Conservation (phyloP, 2,113 vertebrate species). For the Okapia johnstoni region DNA sequence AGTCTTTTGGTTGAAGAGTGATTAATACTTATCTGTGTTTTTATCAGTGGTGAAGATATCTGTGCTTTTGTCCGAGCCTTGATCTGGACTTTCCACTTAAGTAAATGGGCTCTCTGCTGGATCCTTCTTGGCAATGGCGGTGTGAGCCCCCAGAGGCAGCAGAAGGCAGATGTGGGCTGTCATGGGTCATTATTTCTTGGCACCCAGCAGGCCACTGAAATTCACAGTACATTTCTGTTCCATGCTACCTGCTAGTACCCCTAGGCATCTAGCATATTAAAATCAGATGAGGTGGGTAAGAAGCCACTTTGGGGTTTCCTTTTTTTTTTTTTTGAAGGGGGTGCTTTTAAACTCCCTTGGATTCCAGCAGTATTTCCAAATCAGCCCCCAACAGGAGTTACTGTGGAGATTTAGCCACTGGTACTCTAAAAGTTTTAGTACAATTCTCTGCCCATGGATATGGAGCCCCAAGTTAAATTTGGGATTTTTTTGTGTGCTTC, state of each 20-base stretch:
- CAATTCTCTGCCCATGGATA: background rate
- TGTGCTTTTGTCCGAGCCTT: background rate
- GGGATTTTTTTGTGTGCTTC: background rate
- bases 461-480: background rate
- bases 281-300: background rate
- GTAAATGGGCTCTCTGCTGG: background rate
- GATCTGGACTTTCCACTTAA: background rate
- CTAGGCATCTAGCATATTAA: background rate
- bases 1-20: background rate
- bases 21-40: background rate
- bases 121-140: background rate
- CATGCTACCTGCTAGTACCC: background rate
- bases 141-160: background rate
- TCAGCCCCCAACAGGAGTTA: background rate
- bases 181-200: background rate
- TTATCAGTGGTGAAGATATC: background rate
- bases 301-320: background rate
- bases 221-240: background rate
- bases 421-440: background rate
- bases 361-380: background rate
- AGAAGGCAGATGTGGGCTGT: background rate
- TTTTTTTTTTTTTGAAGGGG: background rate
- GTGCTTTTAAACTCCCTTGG: background rate
- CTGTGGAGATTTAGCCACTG: background rate
- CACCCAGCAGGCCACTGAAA: background rate